A percentile compares a stretch with the other conserved stretches of the same genome.
phyloP scores from a whole-genome alignment of 1,140 invertebrate genomes.

The Heliconius himera region DNA sequence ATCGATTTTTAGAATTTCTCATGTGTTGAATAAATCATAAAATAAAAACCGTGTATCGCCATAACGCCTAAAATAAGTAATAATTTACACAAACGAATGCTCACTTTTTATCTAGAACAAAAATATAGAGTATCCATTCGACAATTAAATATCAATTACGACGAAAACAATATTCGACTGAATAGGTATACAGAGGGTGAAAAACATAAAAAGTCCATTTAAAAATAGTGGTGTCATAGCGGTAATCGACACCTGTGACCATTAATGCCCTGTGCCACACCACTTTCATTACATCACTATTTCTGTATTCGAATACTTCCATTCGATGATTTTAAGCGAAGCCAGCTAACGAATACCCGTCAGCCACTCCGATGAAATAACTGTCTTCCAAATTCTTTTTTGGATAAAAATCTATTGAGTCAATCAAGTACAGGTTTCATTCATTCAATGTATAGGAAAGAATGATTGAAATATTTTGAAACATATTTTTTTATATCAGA shows the following conservation, averaged over 20 bases:
- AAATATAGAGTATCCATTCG: not conserved
- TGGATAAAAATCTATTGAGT: not conserved
- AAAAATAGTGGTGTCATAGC: constrained; percentile 44
- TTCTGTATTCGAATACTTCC: constrained; percentile 42
- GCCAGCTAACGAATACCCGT: not conserved
- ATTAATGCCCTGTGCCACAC: constrained; percentile 60
- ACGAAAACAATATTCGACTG: constrained; percentile 31
- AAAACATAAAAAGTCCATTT: constrained; percentile 48
- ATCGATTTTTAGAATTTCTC: not conserved
- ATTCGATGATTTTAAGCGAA: constrained; percentile 43
- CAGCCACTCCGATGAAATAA: not conserved
- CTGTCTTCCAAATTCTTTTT: constrained; percentile 17
- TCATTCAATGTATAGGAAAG: not conserved
- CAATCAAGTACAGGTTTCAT: not conserved
- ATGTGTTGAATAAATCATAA: not conserved
- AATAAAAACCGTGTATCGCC: not conserved
- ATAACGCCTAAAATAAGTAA: constrained; percentile 5
- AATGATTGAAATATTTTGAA: not conserved
- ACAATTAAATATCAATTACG: constrained; percentile 34
- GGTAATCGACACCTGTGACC: constrained; percentile 74
- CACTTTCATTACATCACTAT: constrained; percentile 63
- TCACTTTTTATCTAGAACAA: not conserved
- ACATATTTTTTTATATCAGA: not conserved
- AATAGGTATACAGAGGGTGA: constrained; percentile 31
- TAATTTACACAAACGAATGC: not conserved